Evolutionary conservation across 2,888 invertebrate species (phyloP).

Genomic region (Agrotis ipsilon): DNA sequence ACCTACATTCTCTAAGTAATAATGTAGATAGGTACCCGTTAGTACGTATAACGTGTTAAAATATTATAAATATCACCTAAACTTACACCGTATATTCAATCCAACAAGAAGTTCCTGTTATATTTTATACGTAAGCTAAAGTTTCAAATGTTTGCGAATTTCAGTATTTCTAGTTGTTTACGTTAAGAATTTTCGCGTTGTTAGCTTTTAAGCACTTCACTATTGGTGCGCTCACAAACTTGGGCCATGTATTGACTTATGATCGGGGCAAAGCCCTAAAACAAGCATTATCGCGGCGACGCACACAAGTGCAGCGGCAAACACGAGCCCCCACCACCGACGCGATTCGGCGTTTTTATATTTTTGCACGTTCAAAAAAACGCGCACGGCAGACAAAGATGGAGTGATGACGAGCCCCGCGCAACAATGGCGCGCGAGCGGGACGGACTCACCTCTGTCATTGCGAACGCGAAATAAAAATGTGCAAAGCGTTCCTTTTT

Average conservation of each 20-base stretch:
- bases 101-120: background rate
- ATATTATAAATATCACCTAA: slow-evolving; percentile 17
- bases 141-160: slow-evolving; percentile 39
- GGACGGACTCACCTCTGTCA: slow-evolving; percentile 87
- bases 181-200: slow-evolving; percentile 60
- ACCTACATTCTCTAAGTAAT: slow-evolving; percentile 5
- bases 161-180: slow-evolving; percentile 62
- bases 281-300: slow-evolving; percentile 85
- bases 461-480: slow-evolving; percentile 89
- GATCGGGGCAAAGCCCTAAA: slow-evolving; percentile 90
- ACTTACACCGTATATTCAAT: slow-evolving; percentile 9
- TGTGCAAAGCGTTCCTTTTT: slow-evolving; percentile 89
- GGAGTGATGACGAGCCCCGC: slow-evolving; percentile 88
- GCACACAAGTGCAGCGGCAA: slow-evolving; percentile 84
- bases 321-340: slow-evolving; percentile 80
- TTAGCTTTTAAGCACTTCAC: slow-evolving; percentile 63
- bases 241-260: slow-evolving; percentile 86
- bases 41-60: background rate
- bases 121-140: slow-evolving; percentile 29
- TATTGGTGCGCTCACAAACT: slow-evolving; percentile 67
- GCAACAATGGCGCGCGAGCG: slow-evolving; percentile 87
- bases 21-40: slow-evolving; percentile 4
- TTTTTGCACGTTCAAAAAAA: slow-evolving; percentile 91
- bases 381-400: slow-evolving; percentile 89
- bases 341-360: slow-evolving; percentile 90